A percentile compares a stretch with the other conserved stretches of the same genome.
Conservation (phyloP, 2,113 vertebrate genomes). For the Campylomormyrus numenius region DNA sequence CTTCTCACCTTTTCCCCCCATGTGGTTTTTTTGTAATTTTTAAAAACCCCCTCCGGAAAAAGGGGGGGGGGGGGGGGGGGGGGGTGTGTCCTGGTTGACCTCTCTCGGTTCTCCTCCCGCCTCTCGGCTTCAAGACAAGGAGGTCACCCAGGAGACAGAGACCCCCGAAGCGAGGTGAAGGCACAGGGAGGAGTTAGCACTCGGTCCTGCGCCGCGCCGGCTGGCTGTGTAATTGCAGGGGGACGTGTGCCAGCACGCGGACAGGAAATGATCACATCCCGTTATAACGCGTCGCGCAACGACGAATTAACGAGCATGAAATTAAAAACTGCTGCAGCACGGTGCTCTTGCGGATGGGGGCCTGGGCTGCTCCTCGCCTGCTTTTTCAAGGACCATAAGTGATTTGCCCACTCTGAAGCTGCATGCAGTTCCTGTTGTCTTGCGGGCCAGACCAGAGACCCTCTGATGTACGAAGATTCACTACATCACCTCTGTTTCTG, state of each 20-base stretch:
- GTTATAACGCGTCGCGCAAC: slow-evolving; percentile 68
- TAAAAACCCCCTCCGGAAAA: too few relatives aligned
- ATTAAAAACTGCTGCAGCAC: slow-evolving; percentile 64
- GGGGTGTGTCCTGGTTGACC: slow-evolving; percentile 23
- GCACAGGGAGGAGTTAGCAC: slow-evolving; percentile 52
- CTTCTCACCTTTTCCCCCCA: too few relatives aligned
- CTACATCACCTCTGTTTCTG: neutral
- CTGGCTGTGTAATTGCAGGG: slow-evolving; percentile 62
- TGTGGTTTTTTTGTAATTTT: too few relatives aligned
- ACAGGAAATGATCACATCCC: slow-evolving; percentile 76
- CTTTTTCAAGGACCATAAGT: slow-evolving; percentile 36
- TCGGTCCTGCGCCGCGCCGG: slow-evolving; percentile 52
- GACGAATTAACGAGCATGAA: slow-evolving; percentile 67
- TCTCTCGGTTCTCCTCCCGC: slow-evolving; percentile 35
- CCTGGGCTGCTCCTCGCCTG: slow-evolving; percentile 3
- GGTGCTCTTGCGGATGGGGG: slow-evolving; percentile 32
- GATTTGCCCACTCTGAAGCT: slow-evolving; percentile 5
- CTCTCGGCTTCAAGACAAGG: slow-evolving; percentile 44
- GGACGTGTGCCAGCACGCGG: slow-evolving; percentile 56
- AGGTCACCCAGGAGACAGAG: slow-evolving; percentile 36
- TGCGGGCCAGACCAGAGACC: neutral
- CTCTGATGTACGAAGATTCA: neutral
- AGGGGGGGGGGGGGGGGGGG: slow-evolving; percentile 6
- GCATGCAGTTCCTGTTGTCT: neutral
- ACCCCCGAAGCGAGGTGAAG: slow-evolving; percentile 52